Evolutionary conservation across 2,797 vertebrate genomes (phyloP).

Genomic region (Kryptopterus vitreolus): DNA sequence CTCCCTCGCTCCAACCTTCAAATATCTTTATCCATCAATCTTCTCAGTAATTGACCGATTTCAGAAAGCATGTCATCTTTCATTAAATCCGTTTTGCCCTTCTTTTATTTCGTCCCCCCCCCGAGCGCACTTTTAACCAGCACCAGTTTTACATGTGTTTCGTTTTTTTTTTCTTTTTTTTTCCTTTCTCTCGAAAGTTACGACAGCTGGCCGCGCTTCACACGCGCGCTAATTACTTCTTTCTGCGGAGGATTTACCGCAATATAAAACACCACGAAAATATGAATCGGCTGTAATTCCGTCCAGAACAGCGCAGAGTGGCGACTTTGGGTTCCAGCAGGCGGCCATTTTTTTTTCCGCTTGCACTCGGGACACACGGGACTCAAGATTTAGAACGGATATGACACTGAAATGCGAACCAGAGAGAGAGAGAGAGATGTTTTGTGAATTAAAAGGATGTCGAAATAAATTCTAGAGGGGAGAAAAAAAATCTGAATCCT

Average conservation of each 20-base stretch:
- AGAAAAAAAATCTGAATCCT: conserved; percentile 22
- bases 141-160: conserved; percentile 46
- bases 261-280: conserved; percentile 39
- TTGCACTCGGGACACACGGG: not conserved
- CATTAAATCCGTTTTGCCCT: not conserved
- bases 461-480: not conserved
- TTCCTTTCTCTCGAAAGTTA: conserved; percentile 24
- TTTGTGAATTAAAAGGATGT: conserved; percentile 16
- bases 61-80: not conserved
- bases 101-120: conserved; percentile 12
- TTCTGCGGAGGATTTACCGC: conserved; percentile 33
- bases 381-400: conserved; percentile 11
- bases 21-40: not conserved
- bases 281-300: conserved; percentile 35
- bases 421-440: conserved; percentile 7
- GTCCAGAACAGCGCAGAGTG: conserved; percentile 19
- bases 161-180: conserved; percentile 1
- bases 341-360: conserved; percentile 2
- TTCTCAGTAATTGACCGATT: not conserved
- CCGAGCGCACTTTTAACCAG: conserved; percentile 17
- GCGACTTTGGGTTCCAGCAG: conserved; percentile 3
- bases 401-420: not conserved
- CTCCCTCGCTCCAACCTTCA: not conserved
- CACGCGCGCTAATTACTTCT: conserved; percentile 42
- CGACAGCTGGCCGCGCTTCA: conserved; percentile 44